These are phyloP conservation scores for Mus spretus DNA, from an alignment of 2,797 vertebrate species.

Conservation along the genomic window DNA sequence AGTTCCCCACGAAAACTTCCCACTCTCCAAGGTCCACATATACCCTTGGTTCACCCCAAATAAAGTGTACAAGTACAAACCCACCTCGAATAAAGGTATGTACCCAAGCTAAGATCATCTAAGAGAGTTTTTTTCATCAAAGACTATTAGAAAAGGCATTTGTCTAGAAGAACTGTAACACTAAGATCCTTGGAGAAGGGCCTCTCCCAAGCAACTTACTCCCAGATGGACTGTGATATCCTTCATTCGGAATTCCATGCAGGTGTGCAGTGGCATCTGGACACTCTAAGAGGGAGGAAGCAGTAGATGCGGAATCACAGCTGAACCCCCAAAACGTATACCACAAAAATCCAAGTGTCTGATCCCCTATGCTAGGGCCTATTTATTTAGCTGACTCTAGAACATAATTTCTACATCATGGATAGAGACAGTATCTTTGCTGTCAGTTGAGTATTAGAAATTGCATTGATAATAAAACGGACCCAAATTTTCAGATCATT, in stretches of 20 bases:
- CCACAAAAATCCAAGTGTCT: background rate
- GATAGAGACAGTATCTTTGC: background rate
- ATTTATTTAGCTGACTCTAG: background rate
- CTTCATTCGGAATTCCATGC: background rate
- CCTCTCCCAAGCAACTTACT: background rate
- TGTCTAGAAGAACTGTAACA: background rate
- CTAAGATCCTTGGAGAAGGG: background rate
- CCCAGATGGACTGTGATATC: background rate
- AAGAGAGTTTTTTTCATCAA: background rate
- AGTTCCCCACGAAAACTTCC: background rate
- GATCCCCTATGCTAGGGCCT: background rate
- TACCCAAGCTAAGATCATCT: background rate
- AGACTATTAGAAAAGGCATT: background rate
- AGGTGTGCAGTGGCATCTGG: background rate
- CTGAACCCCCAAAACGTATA: background rate
- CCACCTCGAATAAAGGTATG: background rate
- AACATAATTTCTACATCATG: slow-evolving; percentile 19
- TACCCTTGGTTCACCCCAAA: background rate
- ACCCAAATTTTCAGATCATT: background rate
- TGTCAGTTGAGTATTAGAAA: background rate
- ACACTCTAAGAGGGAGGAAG: background rate
- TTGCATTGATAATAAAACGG: background rate
- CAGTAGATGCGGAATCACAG: background rate
- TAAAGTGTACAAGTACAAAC: background rate
- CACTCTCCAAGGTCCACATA: background rate